Percentiles rank a stretch among this genome's conserved stretches.
Conservation (phyloP, 2,888 invertebrate species). For the Plagodis dolabraria region DNA sequence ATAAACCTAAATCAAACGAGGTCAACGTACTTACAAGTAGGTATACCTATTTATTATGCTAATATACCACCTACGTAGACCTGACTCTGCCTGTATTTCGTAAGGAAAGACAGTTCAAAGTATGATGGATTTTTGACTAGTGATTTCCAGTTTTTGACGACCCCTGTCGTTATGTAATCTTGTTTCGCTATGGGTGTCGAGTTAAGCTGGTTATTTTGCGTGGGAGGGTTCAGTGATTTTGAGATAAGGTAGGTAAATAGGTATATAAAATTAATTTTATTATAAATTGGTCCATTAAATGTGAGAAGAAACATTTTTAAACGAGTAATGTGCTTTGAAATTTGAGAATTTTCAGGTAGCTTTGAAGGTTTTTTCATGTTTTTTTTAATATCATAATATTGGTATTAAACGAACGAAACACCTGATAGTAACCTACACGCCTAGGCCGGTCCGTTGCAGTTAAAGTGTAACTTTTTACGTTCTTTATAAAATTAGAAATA, state of each 20-base stretch:
- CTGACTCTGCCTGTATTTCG: background rate
- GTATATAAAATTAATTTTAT: background rate
- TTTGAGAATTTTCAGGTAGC: too few relatives aligned
- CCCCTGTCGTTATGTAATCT: background rate
- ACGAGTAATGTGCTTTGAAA: too few relatives aligned
- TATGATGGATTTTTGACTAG: conserved; percentile 1
- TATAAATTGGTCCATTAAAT: background rate
- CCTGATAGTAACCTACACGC: too few relatives aligned
- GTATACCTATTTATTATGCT: conserved; percentile 3
- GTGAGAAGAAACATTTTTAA: too few relatives aligned
- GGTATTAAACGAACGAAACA: too few relatives aligned
- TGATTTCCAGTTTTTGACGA: background rate
- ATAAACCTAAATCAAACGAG: conserved; percentile 13
- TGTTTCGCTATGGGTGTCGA: background rate
- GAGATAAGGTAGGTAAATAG: background rate
- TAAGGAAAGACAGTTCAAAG: background rate
- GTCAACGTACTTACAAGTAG: conserved; percentile 5
- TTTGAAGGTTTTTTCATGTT: too few relatives aligned
- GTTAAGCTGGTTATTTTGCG: conserved; percentile 7
- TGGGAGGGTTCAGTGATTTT: conserved; percentile 12
- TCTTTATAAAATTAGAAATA: too few relatives aligned
- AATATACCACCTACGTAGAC: conserved; percentile 2
- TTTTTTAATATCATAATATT: too few relatives aligned
- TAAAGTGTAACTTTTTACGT: too few relatives aligned
- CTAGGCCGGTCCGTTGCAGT: too few relatives aligned